These are phyloP conservation scores for Seladonia tumulorum DNA, from an alignment of 2,888 invertebrate genomes.

Conservation along the genomic window DNA sequence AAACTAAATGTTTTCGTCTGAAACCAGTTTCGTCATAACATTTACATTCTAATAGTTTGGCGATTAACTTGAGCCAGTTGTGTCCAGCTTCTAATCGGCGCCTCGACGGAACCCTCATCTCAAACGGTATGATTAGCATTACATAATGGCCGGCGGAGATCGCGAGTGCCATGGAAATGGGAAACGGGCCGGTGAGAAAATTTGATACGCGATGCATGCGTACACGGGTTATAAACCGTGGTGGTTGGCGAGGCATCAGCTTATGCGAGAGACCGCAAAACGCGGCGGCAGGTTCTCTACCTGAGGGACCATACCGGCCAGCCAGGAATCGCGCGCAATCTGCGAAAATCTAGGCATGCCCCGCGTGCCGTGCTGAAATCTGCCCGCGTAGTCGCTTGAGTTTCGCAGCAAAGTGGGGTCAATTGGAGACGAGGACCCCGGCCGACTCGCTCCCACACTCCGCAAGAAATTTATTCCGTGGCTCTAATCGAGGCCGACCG, in stretches of 20 bases:
- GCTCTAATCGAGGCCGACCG: conserved; percentile 73
- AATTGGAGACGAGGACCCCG: conserved; percentile 77
- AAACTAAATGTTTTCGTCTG: neutral
- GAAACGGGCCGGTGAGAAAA: conserved; percentile 25
- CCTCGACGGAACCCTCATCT: neutral
- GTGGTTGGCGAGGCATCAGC: conserved; percentile 23
- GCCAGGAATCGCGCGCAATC: conserved; percentile 59
- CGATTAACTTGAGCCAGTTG: neutral
- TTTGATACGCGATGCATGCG: conserved; percentile 23
- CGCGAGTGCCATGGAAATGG: conserved; percentile 15
- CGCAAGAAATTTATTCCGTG: conserved; percentile 75
- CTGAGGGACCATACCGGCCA: conserved; percentile 23
- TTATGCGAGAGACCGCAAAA: conserved; percentile 31
- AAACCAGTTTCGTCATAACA: conserved; percentile 2
- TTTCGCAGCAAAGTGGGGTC: conserved; percentile 80
- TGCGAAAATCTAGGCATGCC: conserved; percentile 70
- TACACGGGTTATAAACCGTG: neutral
- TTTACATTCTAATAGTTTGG: neutral
- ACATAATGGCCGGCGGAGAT: neutral
- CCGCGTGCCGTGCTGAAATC: conserved; percentile 66
- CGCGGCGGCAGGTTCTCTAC: conserved; percentile 54
- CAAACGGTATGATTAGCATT: conserved; percentile 1
- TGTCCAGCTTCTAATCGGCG: conserved; percentile 12
- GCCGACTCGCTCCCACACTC: conserved; percentile 79
- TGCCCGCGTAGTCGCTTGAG: conserved; percentile 69